phyloP scores from a whole-genome alignment of 2,113 vertebrate genomes.

The Panurus biarmicus region DNA sequence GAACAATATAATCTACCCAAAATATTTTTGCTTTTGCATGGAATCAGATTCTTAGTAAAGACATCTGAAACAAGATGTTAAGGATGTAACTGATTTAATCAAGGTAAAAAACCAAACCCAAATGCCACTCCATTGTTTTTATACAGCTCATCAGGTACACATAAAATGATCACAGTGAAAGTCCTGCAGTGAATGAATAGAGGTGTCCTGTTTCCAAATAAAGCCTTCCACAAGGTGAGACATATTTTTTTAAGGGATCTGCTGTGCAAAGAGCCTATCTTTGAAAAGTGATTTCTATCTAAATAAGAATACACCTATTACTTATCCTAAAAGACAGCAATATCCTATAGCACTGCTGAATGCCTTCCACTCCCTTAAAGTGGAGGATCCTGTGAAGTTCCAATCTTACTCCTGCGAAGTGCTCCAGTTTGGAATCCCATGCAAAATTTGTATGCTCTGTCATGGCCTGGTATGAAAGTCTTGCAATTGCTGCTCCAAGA shows the following conservation, averaged over 20 bases:
- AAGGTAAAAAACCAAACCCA: background rate
- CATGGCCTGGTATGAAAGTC: background rate
- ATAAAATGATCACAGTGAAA: background rate
- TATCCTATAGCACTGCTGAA: background rate
- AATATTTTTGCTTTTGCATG: background rate
- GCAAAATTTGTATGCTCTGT: background rate
- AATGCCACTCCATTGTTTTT: background rate
- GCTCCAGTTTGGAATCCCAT: background rate
- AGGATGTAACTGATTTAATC: background rate
- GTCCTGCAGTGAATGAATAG: background rate
- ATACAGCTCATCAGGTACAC: background rate
- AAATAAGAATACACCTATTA: background rate
- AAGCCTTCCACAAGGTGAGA: background rate
- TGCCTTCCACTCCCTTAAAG: background rate
- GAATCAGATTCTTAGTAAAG: background rate
- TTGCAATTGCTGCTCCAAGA: background rate
- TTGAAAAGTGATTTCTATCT: background rate
- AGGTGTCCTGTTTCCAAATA: background rate
- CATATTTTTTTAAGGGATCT: background rate
- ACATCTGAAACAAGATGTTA: background rate
- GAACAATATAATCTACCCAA: background rate
- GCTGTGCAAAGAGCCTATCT: background rate
- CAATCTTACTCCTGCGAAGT: background rate
- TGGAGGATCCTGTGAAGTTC: background rate
- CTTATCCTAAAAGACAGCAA: background rate